Percentiles rank a stretch among this genome's conserved stretches.
phyloP scores from a whole-genome alignment of 2,888 invertebrate genomes.

The Antheraea assamensis region DNA sequence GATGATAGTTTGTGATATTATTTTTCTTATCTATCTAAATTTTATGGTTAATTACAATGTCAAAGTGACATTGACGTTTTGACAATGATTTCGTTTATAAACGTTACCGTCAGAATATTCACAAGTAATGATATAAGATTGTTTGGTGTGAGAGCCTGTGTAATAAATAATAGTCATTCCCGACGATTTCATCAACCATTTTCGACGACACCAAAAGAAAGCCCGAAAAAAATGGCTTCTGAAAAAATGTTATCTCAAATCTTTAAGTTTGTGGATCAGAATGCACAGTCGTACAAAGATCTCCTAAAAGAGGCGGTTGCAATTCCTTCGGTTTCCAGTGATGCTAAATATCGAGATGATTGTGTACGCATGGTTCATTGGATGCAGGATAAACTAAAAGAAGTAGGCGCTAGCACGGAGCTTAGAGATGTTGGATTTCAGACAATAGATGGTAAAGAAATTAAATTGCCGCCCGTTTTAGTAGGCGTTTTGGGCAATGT shows the following conservation, averaged over 20 bases:
- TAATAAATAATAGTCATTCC: constrained; percentile 33
- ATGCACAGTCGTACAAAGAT: constrained; percentile 89
- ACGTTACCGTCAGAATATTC: constrained; percentile 46
- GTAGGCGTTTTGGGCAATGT: constrained; percentile 89
- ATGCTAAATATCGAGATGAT: constrained; percentile 90
- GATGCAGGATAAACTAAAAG: constrained; percentile 86
- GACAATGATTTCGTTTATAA: constrained; percentile 43
- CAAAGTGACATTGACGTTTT: constrained; percentile 13
- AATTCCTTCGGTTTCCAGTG: constrained; percentile 97
- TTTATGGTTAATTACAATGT: neutral
- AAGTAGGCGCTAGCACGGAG: constrained; percentile 87
- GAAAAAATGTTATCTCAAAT: constrained; percentile 65
- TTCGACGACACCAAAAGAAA: constrained; percentile 47
- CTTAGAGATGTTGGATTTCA: constrained; percentile 90
- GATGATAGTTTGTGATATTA: no score
- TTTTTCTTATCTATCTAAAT: neutral
- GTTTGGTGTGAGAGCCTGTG: constrained; percentile 39
- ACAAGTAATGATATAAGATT: constrained; percentile 36
- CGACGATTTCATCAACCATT: constrained; percentile 38
- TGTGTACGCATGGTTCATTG: constrained; percentile 93
- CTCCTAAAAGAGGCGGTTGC: constrained; percentile 93
- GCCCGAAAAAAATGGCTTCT: constrained; percentile 59
- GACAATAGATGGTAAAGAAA: constrained; percentile 85
- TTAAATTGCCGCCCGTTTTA: constrained; percentile 93
- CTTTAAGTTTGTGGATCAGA: constrained; percentile 89